phyloP scores from a whole-genome alignment of 2,888 invertebrate species.

The Eupsilia transversa region DNA sequence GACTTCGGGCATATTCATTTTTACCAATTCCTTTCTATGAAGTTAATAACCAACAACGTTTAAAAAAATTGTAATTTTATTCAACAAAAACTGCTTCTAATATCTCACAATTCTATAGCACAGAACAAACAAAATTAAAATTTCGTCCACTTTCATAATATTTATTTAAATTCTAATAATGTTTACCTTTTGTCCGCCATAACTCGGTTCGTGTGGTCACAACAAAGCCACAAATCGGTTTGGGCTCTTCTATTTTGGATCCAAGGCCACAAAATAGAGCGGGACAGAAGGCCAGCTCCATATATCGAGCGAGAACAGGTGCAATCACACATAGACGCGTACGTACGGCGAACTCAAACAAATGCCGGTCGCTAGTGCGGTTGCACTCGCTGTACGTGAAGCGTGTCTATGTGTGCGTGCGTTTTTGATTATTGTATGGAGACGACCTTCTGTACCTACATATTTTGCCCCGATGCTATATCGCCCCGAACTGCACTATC shows the following conservation, averaged over 20 bases:
- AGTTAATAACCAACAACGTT: background rate
- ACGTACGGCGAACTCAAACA: background rate
- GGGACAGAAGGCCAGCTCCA: background rate
- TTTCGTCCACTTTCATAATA: background rate
- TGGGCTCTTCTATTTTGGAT: slow-evolving; percentile 56
- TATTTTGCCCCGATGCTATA: slow-evolving; percentile 11
- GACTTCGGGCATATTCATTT: background rate
- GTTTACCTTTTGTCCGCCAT: slow-evolving; percentile 35
- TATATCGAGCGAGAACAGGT: background rate
- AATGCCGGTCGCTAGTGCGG: background rate
- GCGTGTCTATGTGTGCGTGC: background rate
- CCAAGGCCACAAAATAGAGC: background rate
- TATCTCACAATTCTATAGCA: background rate
- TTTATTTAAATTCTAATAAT: slow-evolving; percentile 52
- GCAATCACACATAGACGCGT: background rate
- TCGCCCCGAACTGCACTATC: slow-evolving; percentile 41
- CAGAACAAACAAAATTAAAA: slow-evolving; percentile 32
- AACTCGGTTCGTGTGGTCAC: slow-evolving; percentile 47
- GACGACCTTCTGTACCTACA: background rate
- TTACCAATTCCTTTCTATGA: background rate
- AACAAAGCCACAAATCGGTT: slow-evolving; percentile 55
- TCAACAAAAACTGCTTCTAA: background rate
- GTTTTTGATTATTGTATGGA: background rate
- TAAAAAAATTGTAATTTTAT: background rate
- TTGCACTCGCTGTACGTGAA: background rate